These are phyloP conservation scores for Penaeus indicus DNA, from an alignment of 1,140 invertebrate species.

Conservation along the genomic window DNA sequence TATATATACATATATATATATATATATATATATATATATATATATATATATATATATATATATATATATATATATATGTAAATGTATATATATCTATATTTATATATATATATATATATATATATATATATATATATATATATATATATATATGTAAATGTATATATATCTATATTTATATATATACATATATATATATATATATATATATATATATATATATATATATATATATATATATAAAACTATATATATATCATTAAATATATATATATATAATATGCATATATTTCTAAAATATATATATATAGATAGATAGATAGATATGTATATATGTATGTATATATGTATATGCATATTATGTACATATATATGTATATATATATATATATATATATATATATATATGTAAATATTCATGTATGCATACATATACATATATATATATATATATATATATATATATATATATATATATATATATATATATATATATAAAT, in stretches of 20 bases:
- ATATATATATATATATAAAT: not conserved
- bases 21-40: slow-evolving; percentile 14
- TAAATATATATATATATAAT: slow-evolving; percentile 7
- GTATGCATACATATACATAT: slow-evolving; percentile 14
- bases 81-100: no score
- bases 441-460: not conserved
- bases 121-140: slow-evolving; percentile 14
- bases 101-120: slow-evolving; percentile 14
- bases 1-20: slow-evolving; percentile 13
- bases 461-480: no score
- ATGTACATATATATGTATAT: slow-evolving; percentile 14
- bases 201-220: slow-evolving; percentile 14
- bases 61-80: no score
- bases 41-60: slow-evolving; percentile 5
- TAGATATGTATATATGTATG: slow-evolving; percentile 14
- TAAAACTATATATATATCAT: no score
- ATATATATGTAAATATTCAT: no score
- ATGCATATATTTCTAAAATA: no score
- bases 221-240: slow-evolving; percentile 14
- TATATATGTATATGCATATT: slow-evolving; percentile 7
- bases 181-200: slow-evolving; percentile 14
- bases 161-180: no score
- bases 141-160: no score
- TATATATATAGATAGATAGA: no score
- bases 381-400: slow-evolving; percentile 14